phyloP scores from a whole-genome alignment of 1,140 invertebrate genomes.

The Drosophila albomicans region DNA sequence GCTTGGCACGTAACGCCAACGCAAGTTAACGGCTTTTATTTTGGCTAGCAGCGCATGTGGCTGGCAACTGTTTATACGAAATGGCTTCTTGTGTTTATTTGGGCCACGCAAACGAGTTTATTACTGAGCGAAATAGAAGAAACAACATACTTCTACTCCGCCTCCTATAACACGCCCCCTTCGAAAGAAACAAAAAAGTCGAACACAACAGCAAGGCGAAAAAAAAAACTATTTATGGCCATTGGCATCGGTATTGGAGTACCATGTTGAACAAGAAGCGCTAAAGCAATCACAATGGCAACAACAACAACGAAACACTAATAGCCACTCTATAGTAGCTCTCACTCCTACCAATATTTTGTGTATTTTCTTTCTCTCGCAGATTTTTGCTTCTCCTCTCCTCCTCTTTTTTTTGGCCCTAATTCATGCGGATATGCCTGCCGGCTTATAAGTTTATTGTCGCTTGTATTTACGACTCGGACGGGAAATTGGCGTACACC shows the following conservation, averaged over 20 bases:
- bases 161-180: not conserved
- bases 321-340: slow-evolving; percentile 42
- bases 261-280: slow-evolving; percentile 56
- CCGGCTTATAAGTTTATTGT: slow-evolving; percentile 78
- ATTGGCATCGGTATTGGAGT: slow-evolving; percentile 68
- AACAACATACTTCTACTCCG: slow-evolving; percentile 36
- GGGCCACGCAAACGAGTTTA: slow-evolving; percentile 75
- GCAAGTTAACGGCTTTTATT: slow-evolving; percentile 75
- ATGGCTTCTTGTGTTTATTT: slow-evolving; percentile 74
- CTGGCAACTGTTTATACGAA: slow-evolving; percentile 64
- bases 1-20: slow-evolving; percentile 69
- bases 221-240: slow-evolving; percentile 74
- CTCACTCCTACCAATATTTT: slow-evolving; percentile 37
- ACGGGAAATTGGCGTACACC: slow-evolving; percentile 77
- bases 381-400: slow-evolving; percentile 5
- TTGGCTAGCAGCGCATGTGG: slow-evolving; percentile 40
- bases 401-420: slow-evolving; percentile 23
- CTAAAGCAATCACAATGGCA: slow-evolving; percentile 60
- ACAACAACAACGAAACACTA: slow-evolving; percentile 46
- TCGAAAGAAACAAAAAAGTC: slow-evolving; percentile 16
- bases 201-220: slow-evolving; percentile 21
- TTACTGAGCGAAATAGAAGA: slow-evolving; percentile 70
- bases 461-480: slow-evolving; percentile 77
- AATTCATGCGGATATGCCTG: slow-evolving; percentile 67
- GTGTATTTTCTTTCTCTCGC: slow-evolving; percentile 55